Evolutionary conservation across 2,113 vertebrate genomes (phyloP).

Genomic region (Megalops atlanticus): DNA sequence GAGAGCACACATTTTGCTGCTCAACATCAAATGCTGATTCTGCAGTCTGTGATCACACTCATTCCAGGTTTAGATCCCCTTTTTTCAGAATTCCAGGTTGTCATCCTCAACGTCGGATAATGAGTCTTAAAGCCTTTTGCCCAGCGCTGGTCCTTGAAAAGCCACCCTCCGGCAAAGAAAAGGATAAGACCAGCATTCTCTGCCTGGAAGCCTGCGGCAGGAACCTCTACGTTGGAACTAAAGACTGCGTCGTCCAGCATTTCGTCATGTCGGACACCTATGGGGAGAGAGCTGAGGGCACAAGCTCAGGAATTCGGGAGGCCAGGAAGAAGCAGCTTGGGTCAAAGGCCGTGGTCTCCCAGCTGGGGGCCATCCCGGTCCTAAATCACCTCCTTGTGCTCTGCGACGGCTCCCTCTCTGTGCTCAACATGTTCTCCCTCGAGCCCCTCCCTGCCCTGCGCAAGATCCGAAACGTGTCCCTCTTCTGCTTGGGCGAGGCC

Average conservation of each 20-base stretch:
- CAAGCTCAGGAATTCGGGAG: slow-evolving; percentile 38
- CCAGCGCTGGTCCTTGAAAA: slow-evolving; percentile 53
- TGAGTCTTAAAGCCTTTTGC: slow-evolving; percentile 58
- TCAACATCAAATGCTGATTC: neutral
- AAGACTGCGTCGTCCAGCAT: slow-evolving; percentile 58
- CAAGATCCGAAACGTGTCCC: slow-evolving; percentile 62
- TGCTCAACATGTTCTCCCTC: slow-evolving; percentile 68
- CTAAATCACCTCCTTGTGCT: slow-evolving; percentile 69
- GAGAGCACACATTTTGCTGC: too few species aligned
- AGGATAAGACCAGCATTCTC: slow-evolving; percentile 56
- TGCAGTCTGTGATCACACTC: neutral
- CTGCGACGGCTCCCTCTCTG: slow-evolving; percentile 56
- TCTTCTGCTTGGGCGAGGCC: slow-evolving; percentile 51
- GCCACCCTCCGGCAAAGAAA: slow-evolving; percentile 48
- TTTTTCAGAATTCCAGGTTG: neutral
- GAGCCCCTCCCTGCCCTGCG: slow-evolving; percentile 56
- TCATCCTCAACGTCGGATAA: slow-evolving; percentile 19
- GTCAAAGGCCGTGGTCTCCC: slow-evolving; percentile 47
- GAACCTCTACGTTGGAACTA: slow-evolving; percentile 64
- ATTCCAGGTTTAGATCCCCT: neutral
- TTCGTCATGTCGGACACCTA: slow-evolving; percentile 38
- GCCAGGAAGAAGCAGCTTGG: slow-evolving; percentile 59
- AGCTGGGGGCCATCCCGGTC: slow-evolving; percentile 55
- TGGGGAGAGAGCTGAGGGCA: slow-evolving; percentile 9
- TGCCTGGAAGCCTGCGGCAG: slow-evolving; percentile 47